phyloP scores from a whole-genome alignment of 2,113 vertebrate genomes.

The Castor canadensis region DNA sequence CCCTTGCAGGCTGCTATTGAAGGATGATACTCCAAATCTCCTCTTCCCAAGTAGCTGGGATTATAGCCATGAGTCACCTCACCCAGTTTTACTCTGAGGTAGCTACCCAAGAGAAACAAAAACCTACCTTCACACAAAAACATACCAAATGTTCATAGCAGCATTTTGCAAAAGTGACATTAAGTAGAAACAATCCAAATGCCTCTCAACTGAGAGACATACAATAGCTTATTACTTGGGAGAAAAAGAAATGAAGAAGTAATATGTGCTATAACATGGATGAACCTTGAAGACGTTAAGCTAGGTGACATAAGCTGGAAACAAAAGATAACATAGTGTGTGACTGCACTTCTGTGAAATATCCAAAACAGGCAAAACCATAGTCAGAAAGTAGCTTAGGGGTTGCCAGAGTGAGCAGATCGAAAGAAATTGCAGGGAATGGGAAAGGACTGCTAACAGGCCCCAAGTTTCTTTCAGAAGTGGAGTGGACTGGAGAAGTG shows the following conservation, averaged over 20 bases:
- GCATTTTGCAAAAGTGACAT: neutral
- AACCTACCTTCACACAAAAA: neutral
- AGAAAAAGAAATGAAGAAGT: neutral
- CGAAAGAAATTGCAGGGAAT: neutral
- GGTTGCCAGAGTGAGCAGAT: neutral
- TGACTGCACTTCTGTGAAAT: neutral
- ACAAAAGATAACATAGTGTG: neutral
- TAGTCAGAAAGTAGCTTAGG: neutral
- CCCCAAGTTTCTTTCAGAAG: neutral
- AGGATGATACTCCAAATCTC: too few species aligned
- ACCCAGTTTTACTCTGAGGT: too few species aligned
- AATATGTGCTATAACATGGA: neutral
- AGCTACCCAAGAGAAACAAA: neutral
- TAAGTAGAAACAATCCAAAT: neutral
- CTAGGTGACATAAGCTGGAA: neutral
- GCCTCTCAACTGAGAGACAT: neutral
- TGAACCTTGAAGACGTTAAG: neutral
- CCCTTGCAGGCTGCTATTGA: too few species aligned
- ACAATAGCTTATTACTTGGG: neutral
- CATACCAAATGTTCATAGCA: neutral
- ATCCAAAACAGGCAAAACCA: neutral
- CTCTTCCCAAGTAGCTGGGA: too few species aligned
- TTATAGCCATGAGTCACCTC: too few species aligned
- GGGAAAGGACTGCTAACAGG: neutral
- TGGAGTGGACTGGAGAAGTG: too few species aligned